These are phyloP conservation scores for Murina feae DNA, from an alignment of 2,113 vertebrate genomes.

Conservation along the genomic window DNA sequence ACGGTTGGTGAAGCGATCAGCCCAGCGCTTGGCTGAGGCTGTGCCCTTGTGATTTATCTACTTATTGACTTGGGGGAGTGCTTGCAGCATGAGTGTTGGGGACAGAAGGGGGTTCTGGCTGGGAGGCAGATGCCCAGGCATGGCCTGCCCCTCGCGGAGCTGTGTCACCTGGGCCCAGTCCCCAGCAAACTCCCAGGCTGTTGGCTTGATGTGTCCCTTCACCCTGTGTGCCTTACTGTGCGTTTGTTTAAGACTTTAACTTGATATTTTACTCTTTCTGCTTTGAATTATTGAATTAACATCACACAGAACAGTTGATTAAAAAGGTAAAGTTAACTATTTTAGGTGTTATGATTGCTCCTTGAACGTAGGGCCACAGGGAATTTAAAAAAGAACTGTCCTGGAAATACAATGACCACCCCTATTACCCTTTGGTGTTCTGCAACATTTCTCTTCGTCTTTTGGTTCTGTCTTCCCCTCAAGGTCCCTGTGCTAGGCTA, in stretches of 20 bases:
- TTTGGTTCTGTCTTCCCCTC: background rate
- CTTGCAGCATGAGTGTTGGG: rapidly evolving
- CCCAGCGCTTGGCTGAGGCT: rapidly evolving
- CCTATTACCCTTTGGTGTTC: background rate
- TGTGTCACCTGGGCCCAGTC: background rate
- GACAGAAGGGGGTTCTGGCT: background rate
- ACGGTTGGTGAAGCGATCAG: background rate
- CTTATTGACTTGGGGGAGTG: background rate
- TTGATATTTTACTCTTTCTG: background rate
- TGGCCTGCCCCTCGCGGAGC: background rate
- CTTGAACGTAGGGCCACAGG: background rate
- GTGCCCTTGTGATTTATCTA: background rate
- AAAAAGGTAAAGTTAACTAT: background rate
- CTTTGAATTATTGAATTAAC: background rate
- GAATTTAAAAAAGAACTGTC: background rate
- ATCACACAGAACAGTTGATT: background rate
- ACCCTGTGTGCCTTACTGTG: background rate
- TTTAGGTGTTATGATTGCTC: background rate
- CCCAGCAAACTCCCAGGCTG: background rate
- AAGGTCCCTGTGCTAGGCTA: background rate
- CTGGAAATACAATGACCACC: background rate
- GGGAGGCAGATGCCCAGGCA: background rate
- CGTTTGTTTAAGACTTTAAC: background rate
- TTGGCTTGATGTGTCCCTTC: background rate
- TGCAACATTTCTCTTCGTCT: background rate